Evolutionary conservation across 2,113 vertebrate genomes (phyloP), one percentile per base, ranked within the genome.

Genomic region (Cathartes aura): DNA sequence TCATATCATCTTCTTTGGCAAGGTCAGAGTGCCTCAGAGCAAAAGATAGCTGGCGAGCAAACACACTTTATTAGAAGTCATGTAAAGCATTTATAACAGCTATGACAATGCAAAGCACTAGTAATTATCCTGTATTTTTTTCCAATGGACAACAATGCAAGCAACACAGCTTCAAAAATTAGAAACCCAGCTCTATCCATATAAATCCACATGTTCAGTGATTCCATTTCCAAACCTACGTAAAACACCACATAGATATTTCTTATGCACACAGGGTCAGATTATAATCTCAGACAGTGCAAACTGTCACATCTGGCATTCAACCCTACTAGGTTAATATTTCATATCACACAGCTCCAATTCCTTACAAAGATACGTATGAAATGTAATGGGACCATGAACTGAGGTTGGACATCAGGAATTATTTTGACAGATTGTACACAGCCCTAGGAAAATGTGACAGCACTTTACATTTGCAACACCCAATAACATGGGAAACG

Each of bases 371-470:
- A 90, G 87, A 81, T 73, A 95, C 2, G 0, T 48, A 83, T 21
- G 84, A 94, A 93, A 91, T 6, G 2, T 88, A 92, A 93, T 16
- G 74, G 82, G 84, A 90, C 90, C 78, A 19, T 21, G 58, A 96
- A 87, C 84, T 50, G 58, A 87, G 53, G 66, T 56, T 63, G 94
- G 94, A 89, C 76, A 43, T 89, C 73, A 47, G 58, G 83, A 97
- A 97, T 95, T 85, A 93, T 72, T 97, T 78, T 95, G 87, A 91
- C 93, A 97, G 95, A 96, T 66, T 96, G 82, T 68, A 93, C 89
- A 73, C 75, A 91, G 82, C 82, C 59, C 68, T 26, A 62, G 66
- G 82, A 96, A 97, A 96, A 94, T 4, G 70, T 80, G 82, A 94
- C 75, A 94, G 71, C 89, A 38, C 52, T 87, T 92, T 27, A 80